Conservation (phyloP, 2,888 invertebrate genomes). For the Zaprionus bogoriensis region DNA sequence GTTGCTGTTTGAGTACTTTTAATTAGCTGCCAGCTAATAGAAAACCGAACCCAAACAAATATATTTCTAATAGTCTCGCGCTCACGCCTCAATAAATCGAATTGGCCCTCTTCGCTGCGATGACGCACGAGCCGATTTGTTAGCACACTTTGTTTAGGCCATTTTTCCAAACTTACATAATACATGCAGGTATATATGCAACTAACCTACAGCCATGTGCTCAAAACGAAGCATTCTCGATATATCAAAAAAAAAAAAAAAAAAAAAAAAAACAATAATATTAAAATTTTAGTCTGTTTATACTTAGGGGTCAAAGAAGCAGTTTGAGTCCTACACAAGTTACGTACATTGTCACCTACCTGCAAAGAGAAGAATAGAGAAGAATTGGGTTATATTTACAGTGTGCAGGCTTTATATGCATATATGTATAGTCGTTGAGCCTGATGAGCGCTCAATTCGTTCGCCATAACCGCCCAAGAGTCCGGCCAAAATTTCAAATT, state of each 20-base stretch:
- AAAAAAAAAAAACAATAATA: constrained; percentile 28
- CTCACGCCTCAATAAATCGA: constrained; percentile 7
- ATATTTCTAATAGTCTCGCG: constrained; percentile 39
- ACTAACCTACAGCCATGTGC: constrained; percentile 57
- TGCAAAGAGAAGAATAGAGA: constrained; percentile 70
- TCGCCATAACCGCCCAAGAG: too few relatives aligned
- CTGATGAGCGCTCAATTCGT: too few relatives aligned
- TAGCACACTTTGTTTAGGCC: constrained; percentile 35
- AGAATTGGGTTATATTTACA: not conserved
- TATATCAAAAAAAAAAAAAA: too few relatives aligned
- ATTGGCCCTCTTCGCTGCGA: constrained; percentile 29
- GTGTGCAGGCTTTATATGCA: too few relatives aligned
- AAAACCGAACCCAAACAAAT: constrained; percentile 34
- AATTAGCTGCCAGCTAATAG: constrained; percentile 48
- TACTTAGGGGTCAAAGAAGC: not conserved
- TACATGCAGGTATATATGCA: constrained; percentile 8
- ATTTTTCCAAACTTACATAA: constrained; percentile 37
- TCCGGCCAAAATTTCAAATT: not conserved
- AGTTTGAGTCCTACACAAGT: constrained; percentile 24
- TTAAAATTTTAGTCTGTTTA: too few relatives aligned
- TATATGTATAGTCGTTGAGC: too few relatives aligned
- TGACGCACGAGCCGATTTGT: constrained; percentile 42
- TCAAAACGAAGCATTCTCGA: too few relatives aligned
- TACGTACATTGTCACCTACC: constrained; percentile 83
- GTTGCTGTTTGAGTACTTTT: constrained; percentile 22